phyloP scores from a whole-genome alignment of 1,140 invertebrate genomes.

The Brachionus plicatilis region DNA sequence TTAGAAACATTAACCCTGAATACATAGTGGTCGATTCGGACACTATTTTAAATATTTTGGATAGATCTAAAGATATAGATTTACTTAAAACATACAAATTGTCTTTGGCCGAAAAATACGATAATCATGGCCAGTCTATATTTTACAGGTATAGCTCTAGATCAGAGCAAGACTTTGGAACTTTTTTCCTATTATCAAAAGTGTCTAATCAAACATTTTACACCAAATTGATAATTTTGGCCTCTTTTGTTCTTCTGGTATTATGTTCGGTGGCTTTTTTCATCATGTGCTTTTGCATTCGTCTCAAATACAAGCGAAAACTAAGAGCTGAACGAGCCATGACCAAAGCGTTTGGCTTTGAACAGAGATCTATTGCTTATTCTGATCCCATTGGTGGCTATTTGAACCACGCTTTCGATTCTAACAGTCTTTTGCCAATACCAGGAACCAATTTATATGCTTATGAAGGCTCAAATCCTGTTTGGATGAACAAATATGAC shows the following conservation, averaged over 20 bases:
- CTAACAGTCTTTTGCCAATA: constrained; percentile 29
- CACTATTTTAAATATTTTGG: not conserved
- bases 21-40: not conserved
- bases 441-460: constrained; percentile 35
- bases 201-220: not conserved
- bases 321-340: constrained; percentile 26
- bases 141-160: not conserved
- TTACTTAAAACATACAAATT: constrained; percentile 30
- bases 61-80: not conserved
- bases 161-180: not conserved
- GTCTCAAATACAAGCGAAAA: constrained; percentile 25
- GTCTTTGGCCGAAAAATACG: constrained; percentile 30
- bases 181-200: not conserved
- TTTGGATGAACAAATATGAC: constrained; percentile 37
- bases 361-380: constrained; percentile 6
- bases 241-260: not conserved
- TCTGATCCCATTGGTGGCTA: not conserved
- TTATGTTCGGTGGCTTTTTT: not conserved
- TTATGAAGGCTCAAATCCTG: constrained; percentile 32
- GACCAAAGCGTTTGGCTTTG: constrained; percentile 35
- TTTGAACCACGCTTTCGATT: constrained; percentile 28
- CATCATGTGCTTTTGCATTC: not conserved
- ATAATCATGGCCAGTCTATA: not conserved
- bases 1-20: not conserved
- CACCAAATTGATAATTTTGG: not conserved